Percentiles rank a stretch among this genome's conserved stretches.
Evolutionary conservation across 2,113 vertebrate species (phyloP).

Genomic region (Seriola rivoliana): DNA sequence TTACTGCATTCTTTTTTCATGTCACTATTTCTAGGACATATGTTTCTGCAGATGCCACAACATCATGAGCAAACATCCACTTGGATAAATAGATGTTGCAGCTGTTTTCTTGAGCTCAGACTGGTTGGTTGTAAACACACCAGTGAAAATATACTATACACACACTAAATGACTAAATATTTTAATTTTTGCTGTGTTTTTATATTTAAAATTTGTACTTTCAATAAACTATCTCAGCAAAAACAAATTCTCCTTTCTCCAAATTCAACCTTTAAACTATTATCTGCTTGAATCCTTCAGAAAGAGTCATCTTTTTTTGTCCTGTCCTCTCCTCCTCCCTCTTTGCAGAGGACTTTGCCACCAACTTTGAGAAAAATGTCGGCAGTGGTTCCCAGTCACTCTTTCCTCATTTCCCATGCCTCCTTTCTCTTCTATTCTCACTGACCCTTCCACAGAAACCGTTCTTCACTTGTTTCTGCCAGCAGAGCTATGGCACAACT

Average conservation of each 20-base stretch:
- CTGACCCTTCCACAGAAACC: not conserved
- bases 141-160: slow-evolving; percentile 12
- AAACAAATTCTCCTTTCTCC: slow-evolving; percentile 26
- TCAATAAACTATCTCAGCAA: slow-evolving; percentile 20
- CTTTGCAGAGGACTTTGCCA: slow-evolving; percentile 6
- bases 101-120: slow-evolving; percentile 2
- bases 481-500: not conserved
- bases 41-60: not conserved
- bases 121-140: slow-evolving; percentile 12
- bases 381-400: slow-evolving; percentile 22
- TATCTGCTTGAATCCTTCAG: not conserved
- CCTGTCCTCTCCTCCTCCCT: not conserved
- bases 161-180: slow-evolving; percentile 12
- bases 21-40: not conserved
- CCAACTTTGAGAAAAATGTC: slow-evolving; percentile 26
- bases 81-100: not conserved
- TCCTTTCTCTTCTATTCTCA: slow-evolving; percentile 24
- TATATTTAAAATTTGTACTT: not conserved
- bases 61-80: not conserved
- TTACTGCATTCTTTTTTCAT: not conserved
- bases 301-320: not conserved
- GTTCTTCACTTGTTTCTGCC: not conserved
- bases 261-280: not conserved
- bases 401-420: slow-evolving; percentile 40
- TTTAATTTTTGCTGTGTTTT: slow-evolving; percentile 18